These are phyloP conservation scores for Ecliptopera silaceata DNA, from an alignment of 2,888 invertebrate genomes.

Conservation along the genomic window DNA sequence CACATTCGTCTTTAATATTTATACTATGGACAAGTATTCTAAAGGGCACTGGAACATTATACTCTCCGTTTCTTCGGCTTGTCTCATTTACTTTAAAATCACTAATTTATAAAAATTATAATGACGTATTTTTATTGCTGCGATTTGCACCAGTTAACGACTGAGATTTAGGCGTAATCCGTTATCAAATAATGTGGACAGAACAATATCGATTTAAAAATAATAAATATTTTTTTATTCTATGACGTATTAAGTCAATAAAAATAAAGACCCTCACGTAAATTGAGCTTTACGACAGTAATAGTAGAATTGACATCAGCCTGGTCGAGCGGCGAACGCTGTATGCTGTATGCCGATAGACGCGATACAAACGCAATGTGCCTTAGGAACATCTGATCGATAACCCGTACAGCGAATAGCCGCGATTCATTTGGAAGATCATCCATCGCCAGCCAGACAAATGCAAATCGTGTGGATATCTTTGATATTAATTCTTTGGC, in stretches of 20 bases:
- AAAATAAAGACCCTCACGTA: conserved; percentile 73
- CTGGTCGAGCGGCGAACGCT: conserved; percentile 49
- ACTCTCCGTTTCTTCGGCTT: conserved; percentile 71
- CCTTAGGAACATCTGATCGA: conserved; percentile 82
- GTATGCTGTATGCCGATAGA: conserved; percentile 57
- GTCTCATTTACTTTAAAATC: conserved; percentile 71
- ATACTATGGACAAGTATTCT: conserved; percentile 80
- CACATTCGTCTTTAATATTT: conserved; percentile 65
- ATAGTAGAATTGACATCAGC: conserved; percentile 76
- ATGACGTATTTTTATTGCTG: conserved; percentile 73
- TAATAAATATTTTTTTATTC: conserved; percentile 59
- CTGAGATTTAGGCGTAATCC: conserved; percentile 65
- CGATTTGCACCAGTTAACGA: conserved; percentile 70
- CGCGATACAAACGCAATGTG: conserved; percentile 56
- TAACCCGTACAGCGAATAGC: conserved; percentile 74
- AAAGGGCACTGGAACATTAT: conserved; percentile 81
- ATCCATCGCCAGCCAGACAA: conserved; percentile 64
- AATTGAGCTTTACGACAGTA: conserved; percentile 79
- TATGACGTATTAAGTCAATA: conserved; percentile 58
- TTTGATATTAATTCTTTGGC: conserved; percentile 83
- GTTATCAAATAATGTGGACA: conserved; percentile 70
- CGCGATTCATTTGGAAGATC: conserved; percentile 77
- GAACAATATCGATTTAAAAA: conserved; percentile 69
- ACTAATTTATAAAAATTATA: conserved; percentile 77
- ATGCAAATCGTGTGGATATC: conserved; percentile 74